phyloP scores from a whole-genome alignment of 2,888 invertebrate genomes.

The Mesochorus sp. region DNA sequence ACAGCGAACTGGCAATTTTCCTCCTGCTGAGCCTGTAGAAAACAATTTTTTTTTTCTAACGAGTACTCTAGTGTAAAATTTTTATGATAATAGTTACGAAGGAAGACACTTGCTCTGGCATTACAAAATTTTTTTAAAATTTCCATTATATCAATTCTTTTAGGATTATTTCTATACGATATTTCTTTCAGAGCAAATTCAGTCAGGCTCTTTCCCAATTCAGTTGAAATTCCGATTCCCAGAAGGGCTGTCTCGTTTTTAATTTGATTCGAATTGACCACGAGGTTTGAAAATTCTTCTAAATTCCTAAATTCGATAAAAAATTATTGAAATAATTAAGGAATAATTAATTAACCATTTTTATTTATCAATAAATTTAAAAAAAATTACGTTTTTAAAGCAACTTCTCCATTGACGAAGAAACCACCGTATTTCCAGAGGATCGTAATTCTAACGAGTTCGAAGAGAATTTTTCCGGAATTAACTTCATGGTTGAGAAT shows the following conservation, averaged over 20 bases:
- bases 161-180: not conserved
- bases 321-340: too few species aligned
- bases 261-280: not conserved
- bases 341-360: not conserved
- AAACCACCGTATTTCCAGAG: slow-evolving; percentile 39
- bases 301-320: not conserved
- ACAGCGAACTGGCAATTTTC: slow-evolving; percentile 4
- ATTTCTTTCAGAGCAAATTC: slow-evolving; percentile 24
- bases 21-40: not conserved
- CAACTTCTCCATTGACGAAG: slow-evolving; percentile 1
- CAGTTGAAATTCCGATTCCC: slow-evolving; percentile 11
- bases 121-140: slow-evolving; percentile 36
- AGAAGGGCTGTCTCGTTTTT: not conserved
- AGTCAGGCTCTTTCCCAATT: slow-evolving; percentile 12
- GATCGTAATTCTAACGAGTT: slow-evolving; percentile 19
- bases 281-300: slow-evolving; percentile 24
- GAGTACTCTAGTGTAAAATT: too few species aligned
- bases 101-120: not conserved
- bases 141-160: not conserved
- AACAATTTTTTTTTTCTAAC: not conserved
- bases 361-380: not conserved
- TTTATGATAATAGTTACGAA: too few species aligned
- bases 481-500: slow-evolving; percentile 1
- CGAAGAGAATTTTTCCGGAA: not conserved
- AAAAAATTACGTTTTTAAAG: slow-evolving; percentile 13